Conservation (phyloP, 1,140 invertebrate species). For the Rhysida immarginata region DNA sequence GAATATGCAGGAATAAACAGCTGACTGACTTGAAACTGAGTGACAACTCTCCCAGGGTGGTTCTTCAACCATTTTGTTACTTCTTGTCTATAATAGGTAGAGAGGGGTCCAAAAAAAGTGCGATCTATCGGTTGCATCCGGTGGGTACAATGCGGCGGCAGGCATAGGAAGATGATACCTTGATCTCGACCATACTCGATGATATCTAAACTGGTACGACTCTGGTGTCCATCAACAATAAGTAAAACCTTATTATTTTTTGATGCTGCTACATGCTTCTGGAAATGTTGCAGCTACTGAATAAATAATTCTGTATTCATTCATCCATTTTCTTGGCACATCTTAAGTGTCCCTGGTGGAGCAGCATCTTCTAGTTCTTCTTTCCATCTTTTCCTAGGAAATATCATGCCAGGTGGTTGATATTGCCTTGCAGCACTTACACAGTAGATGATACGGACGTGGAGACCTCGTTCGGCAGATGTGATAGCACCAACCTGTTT, state of each 20-base stretch:
- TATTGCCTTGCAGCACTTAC: conserved; percentile 1
- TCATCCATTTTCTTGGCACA: conserved; percentile 2
- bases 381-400: conserved; percentile 6
- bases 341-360: conserved; percentile 4
- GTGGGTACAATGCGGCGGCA: neutral
- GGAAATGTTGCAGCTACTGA: conserved; percentile 11
- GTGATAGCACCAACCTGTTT: neutral
- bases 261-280: neutral
- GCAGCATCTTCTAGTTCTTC: conserved; percentile 9
- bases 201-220: neutral
- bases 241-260: neutral
- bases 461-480: neutral
- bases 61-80: too few species aligned
- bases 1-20: too few species aligned
- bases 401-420: conserved; percentile 1
- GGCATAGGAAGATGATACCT: neutral
- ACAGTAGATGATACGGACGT: conserved; percentile 2
- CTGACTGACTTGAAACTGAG: too few species aligned
- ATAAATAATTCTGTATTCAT: conserved; percentile 2
- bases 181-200: neutral
- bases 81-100: too few species aligned
- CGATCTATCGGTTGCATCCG: too few species aligned
- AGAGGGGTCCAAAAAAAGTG: too few species aligned
- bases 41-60: too few species aligned
- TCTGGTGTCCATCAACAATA: conserved; percentile 4